phyloP scores from a whole-genome alignment of 2,888 invertebrate genomes.

The Lottia scabra region DNA sequence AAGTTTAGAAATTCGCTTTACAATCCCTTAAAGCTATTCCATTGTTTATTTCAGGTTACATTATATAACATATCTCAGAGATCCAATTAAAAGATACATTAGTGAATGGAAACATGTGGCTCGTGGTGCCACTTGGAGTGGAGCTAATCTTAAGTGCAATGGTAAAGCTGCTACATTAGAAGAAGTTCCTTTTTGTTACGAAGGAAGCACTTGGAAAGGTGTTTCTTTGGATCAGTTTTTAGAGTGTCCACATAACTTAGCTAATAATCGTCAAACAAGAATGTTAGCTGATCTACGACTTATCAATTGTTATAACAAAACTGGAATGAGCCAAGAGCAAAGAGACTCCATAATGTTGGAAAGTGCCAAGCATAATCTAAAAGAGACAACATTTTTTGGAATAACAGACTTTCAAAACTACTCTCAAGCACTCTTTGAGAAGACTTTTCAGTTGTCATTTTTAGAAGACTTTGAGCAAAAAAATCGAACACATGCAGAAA shows the following conservation, averaged over 20 bases:
- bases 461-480: constrained; percentile 82
- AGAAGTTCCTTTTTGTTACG: constrained; percentile 80
- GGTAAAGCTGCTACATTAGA: constrained; percentile 80
- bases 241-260: constrained; percentile 91
- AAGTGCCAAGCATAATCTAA: constrained; percentile 94
- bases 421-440: constrained; percentile 68
- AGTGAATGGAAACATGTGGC: constrained; percentile 98
- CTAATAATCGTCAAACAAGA: constrained; percentile 94
- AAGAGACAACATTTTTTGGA: constrained; percentile 94
- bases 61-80: constrained; percentile 94
- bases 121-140: constrained; percentile 96
- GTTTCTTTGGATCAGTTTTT: constrained; percentile 93
- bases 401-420: constrained; percentile 92
- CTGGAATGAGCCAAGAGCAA: constrained; percentile 42
- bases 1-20: too few species aligned
- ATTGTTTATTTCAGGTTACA: constrained; percentile 79
- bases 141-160: constrained; percentile 76
- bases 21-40: not conserved
- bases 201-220: constrained; percentile 79
- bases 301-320: constrained; percentile 90
- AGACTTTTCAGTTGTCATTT: constrained; percentile 61
- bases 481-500: constrained; percentile 87
- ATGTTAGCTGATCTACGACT: constrained; percentile 97
- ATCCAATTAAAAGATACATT: constrained; percentile 92
- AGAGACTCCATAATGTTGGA: constrained; percentile 80